A percentile compares a stretch with the other conserved stretches of the same genome.
phyloP scores from a whole-genome alignment of 2,797 vertebrate species.

The Pyrocephalus nanus region DNA sequence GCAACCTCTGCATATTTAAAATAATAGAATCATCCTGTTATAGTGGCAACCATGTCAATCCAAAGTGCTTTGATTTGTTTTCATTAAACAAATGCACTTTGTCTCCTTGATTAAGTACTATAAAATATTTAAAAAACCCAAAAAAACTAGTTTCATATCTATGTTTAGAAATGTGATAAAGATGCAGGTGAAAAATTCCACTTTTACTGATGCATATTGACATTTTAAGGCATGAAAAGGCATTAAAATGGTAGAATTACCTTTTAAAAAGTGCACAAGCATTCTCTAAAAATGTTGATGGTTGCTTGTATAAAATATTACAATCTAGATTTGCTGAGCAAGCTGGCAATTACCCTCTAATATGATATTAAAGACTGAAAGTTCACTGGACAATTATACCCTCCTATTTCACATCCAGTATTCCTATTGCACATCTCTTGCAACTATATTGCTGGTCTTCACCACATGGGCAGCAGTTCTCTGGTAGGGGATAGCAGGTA shows the following conservation, averaged over 20 bases:
- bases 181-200: not conserved
- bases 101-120: not conserved
- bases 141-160: not conserved
- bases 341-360: not conserved
- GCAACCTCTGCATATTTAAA: not conserved
- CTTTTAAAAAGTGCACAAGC: not conserved
- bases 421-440: not conserved
- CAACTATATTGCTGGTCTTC: not conserved
- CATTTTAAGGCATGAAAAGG: not conserved
- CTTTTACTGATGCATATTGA: not conserved
- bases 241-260: not conserved
- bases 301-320: fast-evolving
- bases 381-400: not conserved
- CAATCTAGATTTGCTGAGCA: not conserved
- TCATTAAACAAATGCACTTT: not conserved
- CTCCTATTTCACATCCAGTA: not conserved
- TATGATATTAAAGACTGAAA: not conserved
- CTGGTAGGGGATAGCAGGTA: not conserved
- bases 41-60: not conserved
- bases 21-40: constrained; percentile 10
- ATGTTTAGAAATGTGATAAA: not conserved
- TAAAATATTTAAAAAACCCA: not conserved
- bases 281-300: not conserved
- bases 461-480: not conserved
- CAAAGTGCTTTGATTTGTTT: constrained; percentile 7